These are phyloP conservation scores for Pelodiscus sinensis DNA, from an alignment of 2,113 vertebrate genomes.

Conservation along the genomic window DNA sequence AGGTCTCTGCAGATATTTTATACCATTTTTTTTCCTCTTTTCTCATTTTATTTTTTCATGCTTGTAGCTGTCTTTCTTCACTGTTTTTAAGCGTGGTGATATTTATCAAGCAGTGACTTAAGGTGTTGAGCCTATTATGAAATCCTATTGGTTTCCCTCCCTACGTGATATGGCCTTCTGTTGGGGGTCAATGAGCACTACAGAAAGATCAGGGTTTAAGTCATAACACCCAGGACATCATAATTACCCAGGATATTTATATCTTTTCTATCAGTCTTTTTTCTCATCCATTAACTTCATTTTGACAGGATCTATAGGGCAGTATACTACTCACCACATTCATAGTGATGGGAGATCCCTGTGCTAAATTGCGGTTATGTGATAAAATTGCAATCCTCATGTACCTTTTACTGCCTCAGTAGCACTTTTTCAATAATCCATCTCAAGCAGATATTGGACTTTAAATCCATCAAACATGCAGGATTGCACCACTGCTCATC, in stretches of 20 bases:
- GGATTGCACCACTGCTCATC: background rate
- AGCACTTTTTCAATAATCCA: background rate
- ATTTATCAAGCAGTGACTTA: background rate
- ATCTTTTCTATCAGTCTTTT: background rate
- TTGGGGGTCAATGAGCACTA: background rate
- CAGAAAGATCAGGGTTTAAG: background rate
- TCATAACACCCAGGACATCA: background rate
- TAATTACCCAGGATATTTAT: background rate
- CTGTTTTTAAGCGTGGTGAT: background rate
- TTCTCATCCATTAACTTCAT: background rate
- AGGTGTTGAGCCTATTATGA: background rate
- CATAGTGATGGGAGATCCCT: background rate
- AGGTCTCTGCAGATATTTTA: background rate
- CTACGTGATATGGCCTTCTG: background rate
- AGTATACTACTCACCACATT: background rate
- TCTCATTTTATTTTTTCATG: background rate
- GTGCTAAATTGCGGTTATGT: background rate
- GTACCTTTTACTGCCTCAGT: background rate
- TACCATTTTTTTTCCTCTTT: background rate
- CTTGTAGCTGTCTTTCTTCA: background rate
- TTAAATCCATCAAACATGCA: background rate
- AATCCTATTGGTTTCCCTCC: background rate
- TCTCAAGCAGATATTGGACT: background rate
- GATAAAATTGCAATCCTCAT: background rate
- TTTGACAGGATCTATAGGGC: background rate